Evolutionary conservation across 1,140 invertebrate species (phyloP).

Genomic region (Solen grandis): DNA sequence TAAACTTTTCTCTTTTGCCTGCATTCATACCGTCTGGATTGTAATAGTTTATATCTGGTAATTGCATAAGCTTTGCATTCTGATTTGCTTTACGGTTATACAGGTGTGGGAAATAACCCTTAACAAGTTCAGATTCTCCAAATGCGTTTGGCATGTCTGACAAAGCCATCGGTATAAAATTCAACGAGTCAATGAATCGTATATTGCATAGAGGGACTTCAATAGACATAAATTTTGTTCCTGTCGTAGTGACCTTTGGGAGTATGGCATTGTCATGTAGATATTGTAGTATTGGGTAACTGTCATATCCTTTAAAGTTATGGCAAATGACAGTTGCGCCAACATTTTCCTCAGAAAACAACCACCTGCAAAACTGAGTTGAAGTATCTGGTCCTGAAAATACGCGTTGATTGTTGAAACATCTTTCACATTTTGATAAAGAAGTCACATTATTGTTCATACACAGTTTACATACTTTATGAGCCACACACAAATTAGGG

Average conservation of each 20-base stretch:
- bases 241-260: background rate
- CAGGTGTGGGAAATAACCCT: slow-evolving; percentile 43
- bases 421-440: background rate
- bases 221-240: slow-evolving; percentile 11
- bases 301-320: too few species aligned
- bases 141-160: slow-evolving; percentile 21
- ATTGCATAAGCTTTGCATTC: background rate
- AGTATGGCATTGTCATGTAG: slow-evolving; percentile 14
- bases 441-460: background rate
- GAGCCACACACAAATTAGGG: too few species aligned
- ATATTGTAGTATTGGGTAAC: too few species aligned
- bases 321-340: too few species aligned
- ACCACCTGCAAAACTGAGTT: background rate
- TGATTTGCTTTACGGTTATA: slow-evolving; percentile 13
- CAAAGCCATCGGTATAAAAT: slow-evolving; percentile 3
- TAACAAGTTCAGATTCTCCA: background rate
- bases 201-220: slow-evolving; percentile 6
- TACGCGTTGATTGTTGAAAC: background rate
- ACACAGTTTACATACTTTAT: background rate
- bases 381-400: slow-evolving; percentile 1
- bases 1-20: background rate
- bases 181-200: background rate
- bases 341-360: background rate
- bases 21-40: background rate
- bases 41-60: slow-evolving; percentile 4